Evolutionary conservation across 2,888 invertebrate genomes (phyloP).

Genomic region (Sphinx pinastri): DNA sequence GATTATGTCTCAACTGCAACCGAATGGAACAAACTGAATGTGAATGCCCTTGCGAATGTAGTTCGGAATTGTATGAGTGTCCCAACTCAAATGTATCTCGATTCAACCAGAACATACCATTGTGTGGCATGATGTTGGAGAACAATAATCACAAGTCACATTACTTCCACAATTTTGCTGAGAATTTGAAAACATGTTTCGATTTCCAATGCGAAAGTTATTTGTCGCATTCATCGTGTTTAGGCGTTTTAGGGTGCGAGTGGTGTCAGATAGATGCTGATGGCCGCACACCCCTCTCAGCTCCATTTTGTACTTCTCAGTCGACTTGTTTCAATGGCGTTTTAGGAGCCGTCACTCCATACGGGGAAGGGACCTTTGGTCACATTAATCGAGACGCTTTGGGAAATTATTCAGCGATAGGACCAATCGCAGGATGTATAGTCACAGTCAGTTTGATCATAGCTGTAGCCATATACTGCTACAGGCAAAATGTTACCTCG

Average conservation of each 20-base stretch:
- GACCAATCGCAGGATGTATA: conserved; percentile 94
- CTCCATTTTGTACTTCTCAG: conserved; percentile 92
- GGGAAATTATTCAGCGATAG: conserved; percentile 89
- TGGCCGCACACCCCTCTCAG: conserved; percentile 86
- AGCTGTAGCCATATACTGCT: conserved; percentile 93
- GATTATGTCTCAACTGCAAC: conserved; percentile 95
- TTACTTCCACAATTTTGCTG: conserved; percentile 78
- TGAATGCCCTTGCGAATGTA: conserved; percentile 97
- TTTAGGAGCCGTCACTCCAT: conserved; percentile 91
- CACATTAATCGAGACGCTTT: conserved; percentile 75
- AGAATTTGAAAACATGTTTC: conserved; percentile 86
- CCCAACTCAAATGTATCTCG: conserved; percentile 61
- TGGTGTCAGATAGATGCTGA: conserved; percentile 94
- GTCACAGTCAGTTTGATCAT: conserved; percentile 91
- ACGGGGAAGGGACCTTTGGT: conserved; percentile 87
- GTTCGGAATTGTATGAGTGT: conserved; percentile 75
- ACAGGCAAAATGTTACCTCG: conserved; percentile 86
- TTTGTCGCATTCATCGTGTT: conserved; percentile 85
- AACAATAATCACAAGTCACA: conserved; percentile 78
- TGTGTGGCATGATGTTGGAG: conserved; percentile 77
- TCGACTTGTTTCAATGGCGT: conserved; percentile 94
- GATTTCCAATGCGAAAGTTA: conserved; percentile 88
- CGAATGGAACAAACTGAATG: conserved; percentile 97
- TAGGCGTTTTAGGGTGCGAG: conserved; percentile 93
- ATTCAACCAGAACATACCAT: conserved; percentile 63